A percentile compares a stretch with the other conserved stretches of the same genome.
These are phyloP conservation scores for Onychomys arenicola DNA, from an alignment of 2,797 vertebrate species.

Conservation along the genomic window DNA sequence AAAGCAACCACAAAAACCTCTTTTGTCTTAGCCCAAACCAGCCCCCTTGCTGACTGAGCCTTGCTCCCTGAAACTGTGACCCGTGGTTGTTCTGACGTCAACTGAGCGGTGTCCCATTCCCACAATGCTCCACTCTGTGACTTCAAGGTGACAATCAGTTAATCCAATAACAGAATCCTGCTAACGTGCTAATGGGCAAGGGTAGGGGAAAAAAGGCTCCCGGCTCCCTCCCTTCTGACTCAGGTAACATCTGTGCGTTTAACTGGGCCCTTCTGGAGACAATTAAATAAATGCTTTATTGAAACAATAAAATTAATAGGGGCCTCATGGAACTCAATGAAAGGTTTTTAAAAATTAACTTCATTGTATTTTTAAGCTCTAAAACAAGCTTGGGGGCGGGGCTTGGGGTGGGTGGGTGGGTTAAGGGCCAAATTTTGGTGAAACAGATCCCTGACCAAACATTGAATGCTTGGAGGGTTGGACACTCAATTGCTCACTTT, in stretches of 20 bases:
- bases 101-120: constrained; percentile 23
- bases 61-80: constrained; percentile 7
- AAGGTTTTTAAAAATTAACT: constrained; percentile 83
- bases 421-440: constrained; percentile 56
- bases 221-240: constrained; percentile 64
- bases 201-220: constrained; percentile 44
- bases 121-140: constrained; percentile 49
- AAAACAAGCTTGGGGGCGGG: constrained; percentile 69
- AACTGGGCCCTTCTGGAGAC: constrained; percentile 82
- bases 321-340: constrained; percentile 82
- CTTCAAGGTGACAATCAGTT: constrained; percentile 78
- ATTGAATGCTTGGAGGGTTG: not conserved
- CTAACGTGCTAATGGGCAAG: constrained; percentile 75
- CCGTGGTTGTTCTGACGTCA: not conserved
- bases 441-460: constrained; percentile 28
- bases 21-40: constrained; percentile 24
- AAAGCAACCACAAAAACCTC: not conserved
- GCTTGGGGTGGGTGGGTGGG: not conserved
- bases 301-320: constrained; percentile 85
- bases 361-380: constrained; percentile 82
- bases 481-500: not conserved
- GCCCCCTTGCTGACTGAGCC: not conserved
- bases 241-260: constrained; percentile 83
- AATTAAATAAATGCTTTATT: constrained; percentile 84
- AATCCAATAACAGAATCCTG: constrained; percentile 77